These are phyloP conservation scores for Drosophila tristis DNA, from an alignment of 1,140 invertebrate species.

Conservation along the genomic window DNA sequence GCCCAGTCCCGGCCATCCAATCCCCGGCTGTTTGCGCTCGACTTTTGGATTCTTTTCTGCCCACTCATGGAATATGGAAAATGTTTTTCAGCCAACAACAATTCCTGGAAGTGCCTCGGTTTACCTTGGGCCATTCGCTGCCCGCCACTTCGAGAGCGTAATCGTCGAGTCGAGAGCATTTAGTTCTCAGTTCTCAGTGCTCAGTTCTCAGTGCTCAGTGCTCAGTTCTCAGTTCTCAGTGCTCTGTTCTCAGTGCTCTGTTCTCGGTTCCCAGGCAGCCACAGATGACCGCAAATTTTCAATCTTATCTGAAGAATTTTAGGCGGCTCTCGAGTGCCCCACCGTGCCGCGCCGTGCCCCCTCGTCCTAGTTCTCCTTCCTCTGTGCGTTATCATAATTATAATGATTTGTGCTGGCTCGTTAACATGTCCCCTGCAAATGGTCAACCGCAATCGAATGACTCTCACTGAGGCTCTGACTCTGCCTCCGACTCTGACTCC, in stretches of 20 bases:
- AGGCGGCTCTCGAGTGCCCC: slow-evolving; percentile 6
- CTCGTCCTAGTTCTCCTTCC: slow-evolving; percentile 6
- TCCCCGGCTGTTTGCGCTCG: slow-evolving; percentile 12
- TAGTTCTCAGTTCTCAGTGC: not conserved
- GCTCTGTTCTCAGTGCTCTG: not conserved
- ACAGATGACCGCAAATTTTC: slow-evolving; percentile 47
- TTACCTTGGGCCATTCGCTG: not conserved
- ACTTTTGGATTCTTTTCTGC: slow-evolving; percentile 22
- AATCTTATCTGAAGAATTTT: slow-evolving; percentile 46
- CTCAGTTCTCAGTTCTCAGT: not conserved
- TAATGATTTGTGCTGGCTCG: slow-evolving; percentile 13
- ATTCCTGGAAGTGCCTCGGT: slow-evolving; percentile 42
- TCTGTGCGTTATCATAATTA: slow-evolving; percentile 23
- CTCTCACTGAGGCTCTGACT: too few species aligned
- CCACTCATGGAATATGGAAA: slow-evolving; percentile 38
- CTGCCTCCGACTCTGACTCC: not conserved
- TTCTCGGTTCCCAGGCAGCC: slow-evolving; percentile 1
- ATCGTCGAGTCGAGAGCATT: not conserved
- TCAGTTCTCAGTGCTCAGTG: not conserved
- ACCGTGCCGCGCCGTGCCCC: not conserved
- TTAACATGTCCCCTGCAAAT: slow-evolving; percentile 26
- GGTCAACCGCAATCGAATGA: slow-evolving; percentile 35
- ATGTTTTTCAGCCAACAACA: slow-evolving; percentile 18
- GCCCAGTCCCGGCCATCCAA: slow-evolving; percentile 13
- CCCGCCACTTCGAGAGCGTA: too few species aligned